phyloP scores from a whole-genome alignment of 2,113 vertebrate genomes.

The Halichoeres trimaculatus region DNA sequence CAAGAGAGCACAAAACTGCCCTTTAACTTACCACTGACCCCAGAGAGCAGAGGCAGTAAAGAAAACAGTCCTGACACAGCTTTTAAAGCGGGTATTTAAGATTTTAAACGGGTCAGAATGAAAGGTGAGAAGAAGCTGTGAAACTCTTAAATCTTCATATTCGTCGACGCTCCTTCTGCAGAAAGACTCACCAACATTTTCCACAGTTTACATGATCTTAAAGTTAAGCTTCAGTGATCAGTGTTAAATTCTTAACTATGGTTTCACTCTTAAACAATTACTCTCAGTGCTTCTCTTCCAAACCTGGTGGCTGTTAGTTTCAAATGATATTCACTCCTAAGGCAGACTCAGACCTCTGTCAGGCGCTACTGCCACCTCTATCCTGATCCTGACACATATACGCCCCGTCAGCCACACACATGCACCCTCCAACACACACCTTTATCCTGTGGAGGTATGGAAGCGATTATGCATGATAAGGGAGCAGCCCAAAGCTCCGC shows the following conservation, averaged over 20 bases:
- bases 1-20: constrained; percentile 4
- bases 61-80: constrained; percentile 27
- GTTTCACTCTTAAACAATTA: not conserved
- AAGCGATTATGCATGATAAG: constrained; percentile 78
- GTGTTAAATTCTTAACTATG: not conserved
- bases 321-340: constrained; percentile 53
- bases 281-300: not conserved
- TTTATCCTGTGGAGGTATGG: constrained; percentile 70
- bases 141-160: constrained; percentile 18
- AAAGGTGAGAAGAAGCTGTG: constrained; percentile 37
- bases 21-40: constrained; percentile 22
- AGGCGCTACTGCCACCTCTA: constrained; percentile 43
- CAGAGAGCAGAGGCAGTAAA: constrained; percentile 19
- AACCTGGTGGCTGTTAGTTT: constrained; percentile 42
- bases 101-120: constrained; percentile 29
- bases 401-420: constrained; percentile 62
- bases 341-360: constrained; percentile 49
- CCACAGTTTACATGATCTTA: not conserved
- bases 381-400: constrained; percentile 60
- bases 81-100: constrained; percentile 24
- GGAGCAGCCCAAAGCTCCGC: constrained; percentile 62
- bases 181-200: not conserved
- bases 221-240: not conserved
- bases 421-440: constrained; percentile 48
- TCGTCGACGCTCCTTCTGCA: not conserved